These are phyloP conservation scores for Lipophrys pholis DNA, from an alignment of 2,113 vertebrate species.

Conservation along the genomic window DNA sequence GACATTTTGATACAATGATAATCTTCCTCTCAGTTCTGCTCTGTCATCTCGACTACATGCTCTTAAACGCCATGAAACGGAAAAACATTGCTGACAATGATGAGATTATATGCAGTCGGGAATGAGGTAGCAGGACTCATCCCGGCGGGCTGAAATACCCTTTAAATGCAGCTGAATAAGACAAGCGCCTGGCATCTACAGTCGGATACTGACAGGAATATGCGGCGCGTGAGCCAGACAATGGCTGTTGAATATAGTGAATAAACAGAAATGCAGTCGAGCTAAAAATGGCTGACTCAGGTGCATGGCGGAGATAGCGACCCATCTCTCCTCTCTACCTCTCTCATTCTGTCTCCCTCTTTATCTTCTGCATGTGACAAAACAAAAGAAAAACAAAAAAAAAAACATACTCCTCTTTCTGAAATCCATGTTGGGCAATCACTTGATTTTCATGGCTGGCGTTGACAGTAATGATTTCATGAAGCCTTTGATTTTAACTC, in stretches of 20 bases:
- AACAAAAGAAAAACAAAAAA: constrained; percentile 18
- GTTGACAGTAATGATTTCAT: constrained; percentile 71
- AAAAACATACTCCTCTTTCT: constrained; percentile 36
- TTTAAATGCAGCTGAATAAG: constrained; percentile 37
- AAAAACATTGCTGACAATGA: constrained; percentile 52
- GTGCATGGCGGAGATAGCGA: constrained; percentile 24
- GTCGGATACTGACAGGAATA: constrained; percentile 47
- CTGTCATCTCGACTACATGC: constrained; percentile 47
- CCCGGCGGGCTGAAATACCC: constrained; percentile 31
- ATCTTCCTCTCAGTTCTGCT: constrained; percentile 47
- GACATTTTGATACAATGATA: constrained; percentile 57
- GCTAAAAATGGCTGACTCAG: constrained; percentile 74
- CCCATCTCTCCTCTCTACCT: constrained; percentile 13
- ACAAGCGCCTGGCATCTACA: constrained; percentile 40
- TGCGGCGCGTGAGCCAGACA: constrained; percentile 23
- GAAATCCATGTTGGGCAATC: constrained; percentile 53
- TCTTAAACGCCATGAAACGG: constrained; percentile 46
- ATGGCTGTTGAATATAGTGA: constrained; percentile 46
- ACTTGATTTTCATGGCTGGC: constrained; percentile 54
- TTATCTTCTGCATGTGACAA: constrained; percentile 35
- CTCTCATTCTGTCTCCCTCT: constrained; percentile 8
- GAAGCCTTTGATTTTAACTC: constrained; percentile 72
- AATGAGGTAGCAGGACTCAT: constrained; percentile 40
- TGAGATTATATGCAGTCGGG: constrained; percentile 54
- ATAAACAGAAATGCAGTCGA: constrained; percentile 54